A percentile compares a stretch with the other conserved stretches of the same genome.
Evolutionary conservation across 1,140 invertebrate species (phyloP).

Genomic region (Apis dorsata): DNA sequence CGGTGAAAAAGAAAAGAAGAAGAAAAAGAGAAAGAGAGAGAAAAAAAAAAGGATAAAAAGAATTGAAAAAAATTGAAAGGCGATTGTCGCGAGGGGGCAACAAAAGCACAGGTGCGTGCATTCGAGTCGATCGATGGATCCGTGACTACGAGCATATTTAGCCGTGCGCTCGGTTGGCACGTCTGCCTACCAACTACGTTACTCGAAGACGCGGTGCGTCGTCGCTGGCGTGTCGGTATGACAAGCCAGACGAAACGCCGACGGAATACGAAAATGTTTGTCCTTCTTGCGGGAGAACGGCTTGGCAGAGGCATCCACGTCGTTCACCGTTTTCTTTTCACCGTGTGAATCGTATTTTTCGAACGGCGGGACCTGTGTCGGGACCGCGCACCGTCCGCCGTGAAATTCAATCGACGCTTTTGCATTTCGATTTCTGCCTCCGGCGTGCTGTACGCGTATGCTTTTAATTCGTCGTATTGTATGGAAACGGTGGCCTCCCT

Average conservation of each 20-base stretch:
- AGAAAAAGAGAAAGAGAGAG: not conserved
- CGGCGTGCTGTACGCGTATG: not conserved
- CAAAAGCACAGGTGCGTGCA: slow-evolving; percentile 41
- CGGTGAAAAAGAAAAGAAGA: too few relatives aligned
- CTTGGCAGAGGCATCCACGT: slow-evolving; percentile 7
- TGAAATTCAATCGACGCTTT: slow-evolving; percentile 23
- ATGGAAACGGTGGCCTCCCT: not conserved
- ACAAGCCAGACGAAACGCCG: slow-evolving; percentile 65
- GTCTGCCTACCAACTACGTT: slow-evolving; percentile 69
- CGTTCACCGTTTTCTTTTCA: slow-evolving; percentile 52
- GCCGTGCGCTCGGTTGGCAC: slow-evolving; percentile 59
- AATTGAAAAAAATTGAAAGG: slow-evolving; percentile 23
- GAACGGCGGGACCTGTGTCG: slow-evolving; percentile 7
- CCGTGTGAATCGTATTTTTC: slow-evolving; percentile 52
- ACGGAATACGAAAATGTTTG: slow-evolving; percentile 67
- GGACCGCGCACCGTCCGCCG: not conserved
- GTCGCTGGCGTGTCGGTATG: slow-evolving; percentile 70
- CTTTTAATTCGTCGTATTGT: slow-evolving; percentile 4
- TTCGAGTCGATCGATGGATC: slow-evolving; percentile 46
- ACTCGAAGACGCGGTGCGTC: slow-evolving; percentile 32
- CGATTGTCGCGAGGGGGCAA: slow-evolving; percentile 14
- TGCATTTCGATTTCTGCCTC: slow-evolving; percentile 18
- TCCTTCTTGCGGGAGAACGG: slow-evolving; percentile 56
- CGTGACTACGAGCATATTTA: slow-evolving; percentile 65
- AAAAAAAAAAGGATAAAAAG: not conserved